Evolutionary conservation across 2,797 vertebrate species (phyloP).

Genomic region (Sphenodon punctatus): DNA sequence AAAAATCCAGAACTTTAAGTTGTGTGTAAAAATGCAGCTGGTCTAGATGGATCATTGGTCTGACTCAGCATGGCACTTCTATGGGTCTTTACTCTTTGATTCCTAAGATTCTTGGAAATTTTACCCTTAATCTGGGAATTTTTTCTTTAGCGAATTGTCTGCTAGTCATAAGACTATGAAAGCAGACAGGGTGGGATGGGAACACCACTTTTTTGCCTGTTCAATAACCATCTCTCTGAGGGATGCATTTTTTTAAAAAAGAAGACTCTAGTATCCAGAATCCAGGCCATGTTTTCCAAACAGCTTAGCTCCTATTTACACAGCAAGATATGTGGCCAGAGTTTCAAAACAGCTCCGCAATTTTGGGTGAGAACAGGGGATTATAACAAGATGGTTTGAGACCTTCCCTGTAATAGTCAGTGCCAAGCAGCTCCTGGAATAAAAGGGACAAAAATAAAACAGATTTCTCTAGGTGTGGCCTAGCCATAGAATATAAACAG

Average conservation of each 20-base stretch:
- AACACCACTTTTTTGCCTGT: neutral
- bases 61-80: too few species aligned
- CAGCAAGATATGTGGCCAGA: neutral
- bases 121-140: too few species aligned
- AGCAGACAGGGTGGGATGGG: neutral
- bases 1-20: too few species aligned
- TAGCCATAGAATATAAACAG: neutral
- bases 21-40: too few species aligned
- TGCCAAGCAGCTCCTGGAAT: neutral
- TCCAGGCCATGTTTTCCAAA: neutral
- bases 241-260: neutral
- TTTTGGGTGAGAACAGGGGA: neutral
- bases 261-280: neutral
- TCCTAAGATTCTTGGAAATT: too few species aligned
- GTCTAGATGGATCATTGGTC: too few species aligned
- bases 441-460: neutral
- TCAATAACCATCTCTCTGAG: neutral
- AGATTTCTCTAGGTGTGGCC: conserved; percentile 27
- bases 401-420: neutral
- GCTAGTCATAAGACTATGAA: neutral
- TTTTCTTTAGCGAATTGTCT: neutral
- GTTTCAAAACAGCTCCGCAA: neutral
- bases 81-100: too few species aligned
- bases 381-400: neutral
- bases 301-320: neutral